Percentiles rank a stretch among this genome's conserved stretches.
Conservation (phyloP, 2,888 invertebrate species). For the Keiferia lycopersicella region DNA sequence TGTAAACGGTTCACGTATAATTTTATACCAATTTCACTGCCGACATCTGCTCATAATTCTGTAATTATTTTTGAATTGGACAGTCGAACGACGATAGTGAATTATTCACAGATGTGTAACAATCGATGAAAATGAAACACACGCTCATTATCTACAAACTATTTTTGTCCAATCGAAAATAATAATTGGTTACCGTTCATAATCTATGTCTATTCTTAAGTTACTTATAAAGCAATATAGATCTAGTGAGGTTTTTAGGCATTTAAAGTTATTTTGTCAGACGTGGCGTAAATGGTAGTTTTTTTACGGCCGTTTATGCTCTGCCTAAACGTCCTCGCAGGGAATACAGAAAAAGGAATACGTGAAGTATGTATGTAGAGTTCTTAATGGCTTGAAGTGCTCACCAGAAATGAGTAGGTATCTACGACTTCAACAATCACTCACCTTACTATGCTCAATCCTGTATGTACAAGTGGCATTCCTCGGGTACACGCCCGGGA, state of each 20-base stretch:
- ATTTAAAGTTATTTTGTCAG: too few species aligned
- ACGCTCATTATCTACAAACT: background rate
- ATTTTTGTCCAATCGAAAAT: background rate
- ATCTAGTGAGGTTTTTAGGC: too few species aligned
- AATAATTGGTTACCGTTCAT: too few species aligned
- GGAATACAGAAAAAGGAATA: too few species aligned
- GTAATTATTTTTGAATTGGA: slow-evolving; percentile 12
- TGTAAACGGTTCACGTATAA: slow-evolving; percentile 20
- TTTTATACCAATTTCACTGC: slow-evolving; percentile 8
- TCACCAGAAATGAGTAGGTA: background rate
- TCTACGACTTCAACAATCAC: slow-evolving; percentile 21
- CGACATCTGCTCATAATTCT: background rate
- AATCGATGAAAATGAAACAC: background rate
- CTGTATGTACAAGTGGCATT: slow-evolving; percentile 92
- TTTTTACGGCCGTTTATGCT: too few species aligned
- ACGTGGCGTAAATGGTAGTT: too few species aligned
- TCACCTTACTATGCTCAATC: slow-evolving; percentile 82
- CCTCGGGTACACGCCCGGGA: slow-evolving; percentile 93
- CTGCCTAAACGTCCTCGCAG: too few species aligned
- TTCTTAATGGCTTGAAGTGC: too few species aligned
- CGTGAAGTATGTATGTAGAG: too few species aligned
- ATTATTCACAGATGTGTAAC: background rate
- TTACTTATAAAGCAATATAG: too few species aligned
- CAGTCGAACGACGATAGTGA: background rate
- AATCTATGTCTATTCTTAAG: too few species aligned